These are phyloP conservation scores for Takifugu ocellatus DNA, from an alignment of 2,797 vertebrate species.

Conservation along the genomic window DNA sequence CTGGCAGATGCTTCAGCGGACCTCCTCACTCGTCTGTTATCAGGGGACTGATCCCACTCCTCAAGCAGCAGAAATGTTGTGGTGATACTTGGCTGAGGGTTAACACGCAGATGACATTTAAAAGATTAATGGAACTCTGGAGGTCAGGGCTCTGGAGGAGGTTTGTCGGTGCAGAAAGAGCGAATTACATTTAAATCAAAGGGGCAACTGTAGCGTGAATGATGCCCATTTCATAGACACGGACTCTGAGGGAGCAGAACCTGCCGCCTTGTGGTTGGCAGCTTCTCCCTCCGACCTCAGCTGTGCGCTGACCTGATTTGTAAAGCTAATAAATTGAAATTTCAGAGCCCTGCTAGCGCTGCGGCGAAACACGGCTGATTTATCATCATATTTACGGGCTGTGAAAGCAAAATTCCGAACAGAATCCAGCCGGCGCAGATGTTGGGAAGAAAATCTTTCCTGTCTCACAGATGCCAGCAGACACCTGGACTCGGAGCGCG, in stretches of 20 bases:
- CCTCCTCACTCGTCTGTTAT: too few species aligned
- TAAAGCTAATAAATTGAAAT: constrained; percentile 45
- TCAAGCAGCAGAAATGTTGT: too few species aligned
- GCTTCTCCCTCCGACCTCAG: constrained; percentile 19
- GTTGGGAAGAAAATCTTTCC: too few species aligned
- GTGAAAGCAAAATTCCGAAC: constrained; percentile 22
- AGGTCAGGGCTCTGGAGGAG: neutral
- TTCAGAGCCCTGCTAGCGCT: constrained; percentile 20
- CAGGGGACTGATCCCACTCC: too few species aligned
- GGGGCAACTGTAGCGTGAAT: constrained; percentile 7
- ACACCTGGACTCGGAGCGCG: too few species aligned
- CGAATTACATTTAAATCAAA: constrained; percentile 19
- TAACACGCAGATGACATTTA: neutral
- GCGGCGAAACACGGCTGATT: constrained; percentile 35
- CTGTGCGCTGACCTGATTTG: constrained; percentile 37
- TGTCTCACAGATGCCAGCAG: too few species aligned
- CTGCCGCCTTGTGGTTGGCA: constrained; percentile 24
- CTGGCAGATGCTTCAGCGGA: neutral
- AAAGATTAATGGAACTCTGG: neutral
- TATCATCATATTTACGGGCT: constrained; percentile 39
- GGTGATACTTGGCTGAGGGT: neutral
- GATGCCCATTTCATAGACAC: constrained; percentile 4
- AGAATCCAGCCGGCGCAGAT: neutral
- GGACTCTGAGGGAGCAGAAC: constrained; percentile 6
- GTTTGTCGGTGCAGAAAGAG: neutral